These are phyloP conservation scores for Plemyria rubiginata DNA, from an alignment of 2,888 invertebrate species.

Conservation along the genomic window DNA sequence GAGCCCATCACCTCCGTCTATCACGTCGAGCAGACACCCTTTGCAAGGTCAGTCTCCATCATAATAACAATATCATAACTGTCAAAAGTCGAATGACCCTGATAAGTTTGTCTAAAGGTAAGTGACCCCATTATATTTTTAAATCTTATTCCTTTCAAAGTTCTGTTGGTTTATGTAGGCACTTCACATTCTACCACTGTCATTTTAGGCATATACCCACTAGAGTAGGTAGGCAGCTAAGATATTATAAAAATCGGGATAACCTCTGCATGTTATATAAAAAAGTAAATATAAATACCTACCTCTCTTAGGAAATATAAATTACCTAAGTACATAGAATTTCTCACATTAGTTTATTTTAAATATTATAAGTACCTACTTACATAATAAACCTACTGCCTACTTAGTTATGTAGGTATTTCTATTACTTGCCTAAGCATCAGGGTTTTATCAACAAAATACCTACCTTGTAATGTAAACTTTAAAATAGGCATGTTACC, in stretches of 20 bases:
- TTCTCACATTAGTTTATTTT: no score
- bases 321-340: no score
- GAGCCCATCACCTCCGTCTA: constrained; percentile 91
- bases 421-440: no score
- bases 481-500: constrained; percentile 18
- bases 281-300: no score
- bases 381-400: no score
- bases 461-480: constrained; percentile 14
- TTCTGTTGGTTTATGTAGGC: constrained; percentile 2
- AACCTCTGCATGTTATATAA: constrained; percentile 8
- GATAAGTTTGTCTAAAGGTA: constrained; percentile 41
- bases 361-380: no score
- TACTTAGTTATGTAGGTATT: no score
- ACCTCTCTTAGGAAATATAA: no score
- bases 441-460: background rate
- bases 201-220: background rate
- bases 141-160: constrained; percentile 24
- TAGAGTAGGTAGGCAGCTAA: background rate
- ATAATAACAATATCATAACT: constrained; percentile 26
- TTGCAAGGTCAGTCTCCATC: constrained; percentile 88
- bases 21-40: constrained; percentile 92
- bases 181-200: constrained; percentile 22
- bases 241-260: background rate
- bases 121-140: constrained; percentile 38
- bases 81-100: constrained; percentile 43